Evolutionary conservation across 2,113 vertebrate species (phyloP), one percentile per base, ranked within the genome.

Genomic region (Megaleporinus macrocephalus): DNA sequence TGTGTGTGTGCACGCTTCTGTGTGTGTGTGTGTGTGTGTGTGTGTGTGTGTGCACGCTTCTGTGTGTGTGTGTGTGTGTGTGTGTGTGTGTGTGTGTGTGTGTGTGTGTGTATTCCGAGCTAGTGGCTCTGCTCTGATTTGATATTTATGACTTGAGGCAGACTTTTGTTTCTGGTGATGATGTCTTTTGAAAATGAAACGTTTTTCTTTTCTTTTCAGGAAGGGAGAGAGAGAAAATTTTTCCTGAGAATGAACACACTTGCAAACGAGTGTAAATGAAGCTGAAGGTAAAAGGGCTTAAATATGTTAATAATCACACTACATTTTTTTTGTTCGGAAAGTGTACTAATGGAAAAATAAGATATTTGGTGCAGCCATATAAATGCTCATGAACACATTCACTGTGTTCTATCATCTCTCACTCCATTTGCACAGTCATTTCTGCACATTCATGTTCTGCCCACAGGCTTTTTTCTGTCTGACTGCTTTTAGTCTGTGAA

Each of bases 91-190:
- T 74, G 24, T 81, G 76, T 76, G 49, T 69, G 73, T 14, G 27
- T 24, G 36, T 36, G 36, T 36, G 7, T 36, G 7, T 30, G 15
- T 29, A 51, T 18, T 84, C 49, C 41, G 49, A 71, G 27, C 33
- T 62, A 16, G 76, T 47, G 76, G 9, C 18, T 79, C 57, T 44
- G 24, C 16, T 68, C 51, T 63, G 63, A 71, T 80, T 65, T 74
- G 71, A 49, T 84, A 69, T 75, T 79, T 73, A 84, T 84, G 70
- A 79, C 69, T 74, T 57, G 29, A 61, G 70, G 70, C 49, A 76
- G 47, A 24, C 53, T n/a, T 76, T 76, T 49, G 22, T 68, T 55
- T 24, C 59, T 63, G 20, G 57, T 36, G 72, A 24, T 66, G 80
- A 75, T 76, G 44, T 36, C 63, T 76, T 76, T 75, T 82, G 80